Conservation (phyloP, 2,888 invertebrate genomes). For the Caenorhabditis sp. region DNA sequence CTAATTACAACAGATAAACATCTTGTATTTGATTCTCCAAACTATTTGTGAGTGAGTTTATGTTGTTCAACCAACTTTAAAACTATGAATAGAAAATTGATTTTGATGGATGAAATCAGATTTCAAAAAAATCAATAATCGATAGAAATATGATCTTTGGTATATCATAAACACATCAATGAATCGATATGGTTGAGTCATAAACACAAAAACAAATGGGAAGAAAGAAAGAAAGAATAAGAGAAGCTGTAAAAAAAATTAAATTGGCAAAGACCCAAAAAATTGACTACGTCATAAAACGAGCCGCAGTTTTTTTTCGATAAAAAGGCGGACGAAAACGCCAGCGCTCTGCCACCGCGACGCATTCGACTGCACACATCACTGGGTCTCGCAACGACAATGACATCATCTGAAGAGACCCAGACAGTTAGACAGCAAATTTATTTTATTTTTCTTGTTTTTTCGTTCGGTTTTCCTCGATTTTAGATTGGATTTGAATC, state of each 20-base stretch:
- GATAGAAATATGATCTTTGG: neutral
- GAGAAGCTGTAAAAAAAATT: conserved; percentile 17
- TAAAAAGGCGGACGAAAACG: conserved; percentile 31
- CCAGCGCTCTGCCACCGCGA: conserved; percentile 27
- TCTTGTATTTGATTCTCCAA: too few species aligned
- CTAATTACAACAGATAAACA: too few species aligned
- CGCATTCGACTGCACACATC: conserved; percentile 13
- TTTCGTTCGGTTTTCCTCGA: neutral
- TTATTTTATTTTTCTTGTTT: conserved; percentile 10
- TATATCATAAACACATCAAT: neutral
- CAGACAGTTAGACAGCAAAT: conserved; percentile 11
- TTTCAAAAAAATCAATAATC: conserved; percentile 1
- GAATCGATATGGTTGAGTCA: neutral
- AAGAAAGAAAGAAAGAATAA: conserved; percentile 9
- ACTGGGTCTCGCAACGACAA: conserved; percentile 20
- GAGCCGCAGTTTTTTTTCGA: conserved; percentile 23
- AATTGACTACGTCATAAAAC: conserved; percentile 12
- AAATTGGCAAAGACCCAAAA: neutral
- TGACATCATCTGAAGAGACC: conserved; percentile 33
- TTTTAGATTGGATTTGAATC: conserved; percentile 6
- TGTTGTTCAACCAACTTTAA: too few species aligned
- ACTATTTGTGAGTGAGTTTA: too few species aligned
- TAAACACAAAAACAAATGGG: neutral
- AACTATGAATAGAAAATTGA: too few species aligned
- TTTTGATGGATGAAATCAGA: too few species aligned